Percentiles rank a stretch among this genome's conserved stretches.
These are phyloP conservation scores for Eunapius fragilis DNA, from an alignment of 37 sponge, comb jelly and placozoan genomes.

Conservation along the genomic window DNA sequence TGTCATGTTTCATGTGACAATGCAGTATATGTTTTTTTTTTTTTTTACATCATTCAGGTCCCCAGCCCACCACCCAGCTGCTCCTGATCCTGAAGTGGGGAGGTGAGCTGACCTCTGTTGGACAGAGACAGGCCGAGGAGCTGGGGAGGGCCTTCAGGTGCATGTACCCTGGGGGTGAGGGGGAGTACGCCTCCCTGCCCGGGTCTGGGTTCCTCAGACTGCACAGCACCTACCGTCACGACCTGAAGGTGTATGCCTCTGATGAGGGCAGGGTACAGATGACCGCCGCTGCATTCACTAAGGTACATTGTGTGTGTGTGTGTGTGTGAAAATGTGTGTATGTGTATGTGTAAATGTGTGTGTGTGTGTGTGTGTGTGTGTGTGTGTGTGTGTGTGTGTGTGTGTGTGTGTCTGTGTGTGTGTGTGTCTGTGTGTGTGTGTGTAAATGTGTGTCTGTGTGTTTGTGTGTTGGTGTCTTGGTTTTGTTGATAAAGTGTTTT, in stretches of 20 bases:
- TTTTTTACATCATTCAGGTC: slow-evolving; percentile 15
- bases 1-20: no score
- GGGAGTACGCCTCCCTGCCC: slow-evolving; percentile 75
- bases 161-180: slow-evolving; percentile 90
- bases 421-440: no score
- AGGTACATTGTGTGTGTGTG: slow-evolving; percentile 43
- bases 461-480: no score
- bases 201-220: slow-evolving; percentile 92
- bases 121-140: slow-evolving; percentile 82
- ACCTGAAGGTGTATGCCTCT: slow-evolving; percentile 96
- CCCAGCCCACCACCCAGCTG: slow-evolving; percentile 14
- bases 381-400: no score
- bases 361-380: no score
- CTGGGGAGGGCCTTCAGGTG: slow-evolving; percentile 87
- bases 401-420: no score
- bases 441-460: no score
- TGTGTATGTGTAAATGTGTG: no score
- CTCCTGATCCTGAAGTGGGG: slow-evolving; percentile 97
- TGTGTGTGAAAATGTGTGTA: no score
- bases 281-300: slow-evolving; percentile 96
- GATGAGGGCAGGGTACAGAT: slow-evolving; percentile 97
- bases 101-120: slow-evolving; percentile 89
- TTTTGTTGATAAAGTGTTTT: no score
- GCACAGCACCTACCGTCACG: slow-evolving; percentile 97
- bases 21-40: background rate